These are phyloP conservation scores for Conops quadrifasciatus DNA, from an alignment of 2,888 invertebrate species.

Conservation along the genomic window DNA sequence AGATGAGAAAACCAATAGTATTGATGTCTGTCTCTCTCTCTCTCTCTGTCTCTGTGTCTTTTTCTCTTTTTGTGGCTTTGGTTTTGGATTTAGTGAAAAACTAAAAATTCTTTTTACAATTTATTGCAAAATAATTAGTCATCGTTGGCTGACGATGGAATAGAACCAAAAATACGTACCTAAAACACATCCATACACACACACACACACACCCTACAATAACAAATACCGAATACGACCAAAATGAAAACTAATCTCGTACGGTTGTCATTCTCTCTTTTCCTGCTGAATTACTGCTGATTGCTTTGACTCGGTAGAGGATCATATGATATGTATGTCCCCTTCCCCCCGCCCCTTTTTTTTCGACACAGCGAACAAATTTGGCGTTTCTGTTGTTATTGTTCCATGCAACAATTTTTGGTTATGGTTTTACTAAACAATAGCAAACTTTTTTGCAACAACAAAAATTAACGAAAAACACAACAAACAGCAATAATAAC, in stretches of 20 bases:
- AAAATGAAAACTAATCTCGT: not conserved
- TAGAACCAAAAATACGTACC: not conserved
- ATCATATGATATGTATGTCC: too few relatives aligned
- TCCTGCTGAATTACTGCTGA: not conserved
- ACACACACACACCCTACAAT: not conserved
- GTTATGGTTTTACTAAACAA: constrained; percentile 50
- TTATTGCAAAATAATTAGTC: constrained; percentile 10
- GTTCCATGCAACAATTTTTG: not conserved
- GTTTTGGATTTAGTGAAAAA: too few relatives aligned
- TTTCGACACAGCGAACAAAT: too few relatives aligned
- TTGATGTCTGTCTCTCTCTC: not conserved
- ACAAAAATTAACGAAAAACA: too few relatives aligned
- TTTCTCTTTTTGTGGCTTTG: not conserved
- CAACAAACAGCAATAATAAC: not conserved
- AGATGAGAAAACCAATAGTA: not conserved
- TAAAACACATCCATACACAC: not conserved
- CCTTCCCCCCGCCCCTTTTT: too few relatives aligned
- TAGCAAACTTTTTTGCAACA: constrained; percentile 31
- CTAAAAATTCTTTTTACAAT: too few relatives aligned
- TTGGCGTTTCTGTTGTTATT: not conserved
- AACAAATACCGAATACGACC: not conserved
- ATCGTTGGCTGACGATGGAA: not conserved
- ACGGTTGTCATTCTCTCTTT: not conserved
- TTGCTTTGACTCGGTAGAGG: not conserved
- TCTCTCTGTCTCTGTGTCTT: not conserved